Evolutionary conservation across 2,797 vertebrate species (phyloP).

Genomic region (Aselliscus stoliczkanus): DNA sequence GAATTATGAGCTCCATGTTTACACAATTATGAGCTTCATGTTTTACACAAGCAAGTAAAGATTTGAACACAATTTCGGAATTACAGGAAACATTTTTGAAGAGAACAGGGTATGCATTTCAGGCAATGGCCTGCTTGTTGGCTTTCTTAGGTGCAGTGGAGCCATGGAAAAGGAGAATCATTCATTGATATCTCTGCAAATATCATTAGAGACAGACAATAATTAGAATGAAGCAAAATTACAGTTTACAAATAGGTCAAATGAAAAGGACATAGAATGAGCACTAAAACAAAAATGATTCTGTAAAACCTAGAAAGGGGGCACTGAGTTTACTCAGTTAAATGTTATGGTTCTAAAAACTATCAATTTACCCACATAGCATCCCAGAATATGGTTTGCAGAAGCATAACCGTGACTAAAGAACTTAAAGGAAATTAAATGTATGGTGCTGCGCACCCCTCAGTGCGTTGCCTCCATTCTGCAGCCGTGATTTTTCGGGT

Average conservation of each 20-base stretch:
- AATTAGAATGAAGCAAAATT: not conserved
- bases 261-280: not conserved
- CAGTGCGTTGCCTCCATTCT: accelerated
- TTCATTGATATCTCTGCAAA: not conserved
- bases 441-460: too few relatives aligned
- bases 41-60: not conserved
- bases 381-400: not conserved
- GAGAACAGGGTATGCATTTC: not conserved
- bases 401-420: not conserved
- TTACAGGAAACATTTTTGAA: not conserved
- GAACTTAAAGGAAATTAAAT: not conserved
- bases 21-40: too few relatives aligned
- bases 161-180: not conserved
- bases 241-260: not conserved
- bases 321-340: not conserved
- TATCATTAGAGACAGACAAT: not conserved
- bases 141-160: not conserved
- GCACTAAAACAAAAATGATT: not conserved
- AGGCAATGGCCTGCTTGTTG: accelerated
- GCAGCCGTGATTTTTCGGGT: not conserved
- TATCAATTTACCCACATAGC: not conserved
- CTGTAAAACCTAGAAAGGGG: not conserved
- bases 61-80: not conserved
- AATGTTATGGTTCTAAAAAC: not conserved
- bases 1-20: not conserved